Conservation (phyloP, 1,140 invertebrate genomes). For the Zaprionus tsacasi region DNA sequence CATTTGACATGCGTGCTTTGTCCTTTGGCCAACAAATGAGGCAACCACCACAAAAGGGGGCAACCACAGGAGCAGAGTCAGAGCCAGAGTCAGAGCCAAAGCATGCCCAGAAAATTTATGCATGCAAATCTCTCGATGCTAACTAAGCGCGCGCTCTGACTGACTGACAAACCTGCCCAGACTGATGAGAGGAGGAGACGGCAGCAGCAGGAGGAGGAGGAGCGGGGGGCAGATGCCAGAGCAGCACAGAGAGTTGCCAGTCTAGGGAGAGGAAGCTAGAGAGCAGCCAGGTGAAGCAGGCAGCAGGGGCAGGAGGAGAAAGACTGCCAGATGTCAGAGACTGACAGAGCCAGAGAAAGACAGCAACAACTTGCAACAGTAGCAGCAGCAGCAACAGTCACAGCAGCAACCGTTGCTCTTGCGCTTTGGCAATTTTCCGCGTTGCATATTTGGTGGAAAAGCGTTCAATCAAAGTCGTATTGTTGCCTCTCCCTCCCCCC, state of each 20-base stretch:
- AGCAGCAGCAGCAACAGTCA: background rate
- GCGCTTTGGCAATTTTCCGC: constrained; percentile 32
- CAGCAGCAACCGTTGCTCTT: constrained; percentile 10
- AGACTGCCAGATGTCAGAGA: background rate
- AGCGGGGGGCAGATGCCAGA: background rate
- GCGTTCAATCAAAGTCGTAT: constrained; percentile 76
- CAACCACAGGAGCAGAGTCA: background rate
- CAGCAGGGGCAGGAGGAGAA: background rate
- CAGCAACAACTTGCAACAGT: background rate
- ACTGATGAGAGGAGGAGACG: background rate
- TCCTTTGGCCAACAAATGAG: constrained; percentile 50
- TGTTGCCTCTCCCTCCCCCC: constrained; percentile 15
- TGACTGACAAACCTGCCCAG: constrained; percentile 45
- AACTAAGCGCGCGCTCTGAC: constrained; percentile 20
- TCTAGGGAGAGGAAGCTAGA: too few species aligned
- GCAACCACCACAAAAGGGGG: constrained; percentile 14
- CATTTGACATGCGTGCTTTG: constrained; percentile 71
- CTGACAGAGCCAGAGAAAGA: background rate
- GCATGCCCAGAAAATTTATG: constrained; percentile 26
- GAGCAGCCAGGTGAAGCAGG: too few species aligned
- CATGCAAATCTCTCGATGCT: constrained; percentile 44
- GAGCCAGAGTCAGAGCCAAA: background rate
- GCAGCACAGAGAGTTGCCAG: background rate
- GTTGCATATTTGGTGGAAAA: constrained; percentile 47
- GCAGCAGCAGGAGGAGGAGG: background rate